Evolutionary conservation across 35 echinoderm and acorn worm genomes (phyloP).

Genomic region (Anneissia japonica): DNA sequence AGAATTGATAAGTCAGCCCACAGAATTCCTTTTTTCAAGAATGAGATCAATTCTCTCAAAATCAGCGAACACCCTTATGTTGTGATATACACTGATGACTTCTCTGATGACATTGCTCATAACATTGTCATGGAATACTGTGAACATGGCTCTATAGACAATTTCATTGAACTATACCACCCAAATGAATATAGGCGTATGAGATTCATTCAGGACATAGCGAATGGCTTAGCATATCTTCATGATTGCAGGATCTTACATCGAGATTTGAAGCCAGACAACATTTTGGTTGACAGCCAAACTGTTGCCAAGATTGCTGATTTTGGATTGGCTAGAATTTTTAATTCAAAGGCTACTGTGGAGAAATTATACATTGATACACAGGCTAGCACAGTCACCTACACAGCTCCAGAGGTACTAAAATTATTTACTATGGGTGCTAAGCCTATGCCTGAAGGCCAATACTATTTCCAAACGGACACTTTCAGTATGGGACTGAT

Average conservation of each 20-base stretch:
- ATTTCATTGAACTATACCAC: neutral
- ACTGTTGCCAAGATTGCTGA: neutral
- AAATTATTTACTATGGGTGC: no score
- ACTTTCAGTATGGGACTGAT: neutral
- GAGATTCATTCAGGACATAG: neutral
- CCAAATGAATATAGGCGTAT: neutral
- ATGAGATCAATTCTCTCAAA: neutral
- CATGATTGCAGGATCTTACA: neutral
- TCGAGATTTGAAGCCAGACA: neutral
- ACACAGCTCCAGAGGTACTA: neutral
- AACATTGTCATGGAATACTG: constrained; percentile 17
- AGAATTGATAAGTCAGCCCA: neutral
- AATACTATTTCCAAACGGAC: neutral
- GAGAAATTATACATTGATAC: neutral
- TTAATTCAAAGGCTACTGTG: neutral
- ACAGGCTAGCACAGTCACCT: neutral
- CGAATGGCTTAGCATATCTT: neutral
- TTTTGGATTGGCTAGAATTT: neutral
- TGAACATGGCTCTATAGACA: neutral
- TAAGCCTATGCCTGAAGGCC: no score
- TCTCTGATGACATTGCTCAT: neutral
- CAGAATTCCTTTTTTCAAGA: no score
- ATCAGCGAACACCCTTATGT: neutral
- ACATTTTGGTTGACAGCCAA: neutral
- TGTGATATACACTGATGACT: neutral